phyloP scores from a whole-genome alignment of 2,113 vertebrate genomes.

The Hemicordylus capensis region DNA sequence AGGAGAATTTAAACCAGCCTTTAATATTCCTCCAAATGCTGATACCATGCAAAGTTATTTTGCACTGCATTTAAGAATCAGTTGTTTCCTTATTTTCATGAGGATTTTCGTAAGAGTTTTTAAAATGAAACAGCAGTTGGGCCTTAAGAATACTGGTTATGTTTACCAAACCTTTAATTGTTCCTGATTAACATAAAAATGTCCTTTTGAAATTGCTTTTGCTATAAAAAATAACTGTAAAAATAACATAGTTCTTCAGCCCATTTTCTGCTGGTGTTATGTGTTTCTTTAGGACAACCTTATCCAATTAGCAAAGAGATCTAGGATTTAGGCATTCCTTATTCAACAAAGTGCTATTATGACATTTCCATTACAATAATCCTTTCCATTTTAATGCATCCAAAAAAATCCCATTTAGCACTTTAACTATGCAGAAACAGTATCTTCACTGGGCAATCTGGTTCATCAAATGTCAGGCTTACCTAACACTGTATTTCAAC shows the following conservation, averaged over 20 bases:
- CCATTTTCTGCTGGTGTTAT: not conserved
- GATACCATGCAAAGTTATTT: not conserved
- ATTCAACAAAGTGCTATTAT: not conserved
- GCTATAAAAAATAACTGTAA: not conserved
- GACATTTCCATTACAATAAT: not conserved
- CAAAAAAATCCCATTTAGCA: not conserved
- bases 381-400: not conserved
- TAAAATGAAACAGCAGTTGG: not conserved
- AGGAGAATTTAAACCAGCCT: not conserved
- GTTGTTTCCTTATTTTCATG: not conserved
- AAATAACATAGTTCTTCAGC: not conserved
- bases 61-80: not conserved
- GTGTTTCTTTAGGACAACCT: not conserved
- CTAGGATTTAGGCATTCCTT: too few species aligned
- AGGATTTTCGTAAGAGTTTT: not conserved
- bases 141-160: not conserved
- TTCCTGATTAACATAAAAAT: not conserved
- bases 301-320: not conserved
- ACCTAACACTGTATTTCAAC: not conserved
- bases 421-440: slow-evolving; percentile 27
- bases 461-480: slow-evolving; percentile 32
- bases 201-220: slow-evolving; percentile 2
- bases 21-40: not conserved
- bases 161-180: not conserved
- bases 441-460: slow-evolving; percentile 29